Evolutionary conservation across 2,113 vertebrate species (phyloP).

Genomic region (Salvelinus sp.): DNA sequence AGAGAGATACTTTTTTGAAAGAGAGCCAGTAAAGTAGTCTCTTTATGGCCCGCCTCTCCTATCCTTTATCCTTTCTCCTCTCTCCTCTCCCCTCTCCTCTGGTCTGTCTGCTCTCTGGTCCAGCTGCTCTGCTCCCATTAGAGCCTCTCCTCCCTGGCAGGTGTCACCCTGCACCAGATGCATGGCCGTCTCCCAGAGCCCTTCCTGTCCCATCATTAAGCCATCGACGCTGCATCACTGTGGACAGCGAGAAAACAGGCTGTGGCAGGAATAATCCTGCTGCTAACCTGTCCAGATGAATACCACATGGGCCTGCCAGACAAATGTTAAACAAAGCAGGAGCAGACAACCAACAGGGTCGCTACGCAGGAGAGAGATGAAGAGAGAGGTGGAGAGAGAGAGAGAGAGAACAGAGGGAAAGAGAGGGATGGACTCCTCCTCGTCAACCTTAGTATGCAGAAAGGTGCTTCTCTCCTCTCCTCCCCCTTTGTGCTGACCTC

Average conservation of each 20-base stretch:
- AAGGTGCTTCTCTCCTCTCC: background rate
- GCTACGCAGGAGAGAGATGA: slow-evolving; percentile 15
- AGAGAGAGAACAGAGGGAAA: background rate
- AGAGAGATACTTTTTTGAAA: background rate
- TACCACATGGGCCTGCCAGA: slow-evolving; percentile 52
- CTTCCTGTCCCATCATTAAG: slow-evolving; percentile 42
- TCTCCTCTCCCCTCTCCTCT: too few species aligned
- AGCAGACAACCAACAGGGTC: slow-evolving; percentile 27
- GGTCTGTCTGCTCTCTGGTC: slow-evolving; percentile 19
- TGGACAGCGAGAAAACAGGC: slow-evolving; percentile 46
- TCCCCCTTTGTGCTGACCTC: slow-evolving; percentile 16
- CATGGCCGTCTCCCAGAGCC: slow-evolving; percentile 27
- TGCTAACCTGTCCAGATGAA: slow-evolving; percentile 54
- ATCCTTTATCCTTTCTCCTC: background rate
- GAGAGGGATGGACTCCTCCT: slow-evolving; percentile 21
- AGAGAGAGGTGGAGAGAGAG: slow-evolving; percentile 12
- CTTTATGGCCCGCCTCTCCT: slow-evolving; percentile 11
- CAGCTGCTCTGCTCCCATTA: slow-evolving; percentile 46
- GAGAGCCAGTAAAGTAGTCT: background rate
- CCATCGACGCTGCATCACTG: slow-evolving; percentile 29
- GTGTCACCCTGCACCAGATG: slow-evolving; percentile 38
- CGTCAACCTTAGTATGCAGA: background rate
- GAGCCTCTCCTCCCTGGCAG: slow-evolving; percentile 39
- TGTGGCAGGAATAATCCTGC: slow-evolving; percentile 46
- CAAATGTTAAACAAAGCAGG: slow-evolving; percentile 52